phyloP scores from a whole-genome alignment of 2,888 invertebrate species.

The Camponotus fellah region DNA sequence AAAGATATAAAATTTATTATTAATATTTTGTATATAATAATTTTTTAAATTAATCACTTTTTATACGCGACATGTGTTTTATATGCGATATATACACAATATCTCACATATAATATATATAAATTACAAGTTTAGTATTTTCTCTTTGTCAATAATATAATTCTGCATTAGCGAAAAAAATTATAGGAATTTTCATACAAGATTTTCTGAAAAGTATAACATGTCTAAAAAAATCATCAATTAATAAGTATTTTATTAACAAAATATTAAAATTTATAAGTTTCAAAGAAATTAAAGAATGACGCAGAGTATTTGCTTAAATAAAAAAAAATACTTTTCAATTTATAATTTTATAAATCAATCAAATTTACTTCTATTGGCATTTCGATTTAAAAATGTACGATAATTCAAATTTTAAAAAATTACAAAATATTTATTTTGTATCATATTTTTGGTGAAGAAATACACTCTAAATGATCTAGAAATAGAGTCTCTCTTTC shows the following conservation, averaged over 20 bases:
- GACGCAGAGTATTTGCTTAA: background rate
- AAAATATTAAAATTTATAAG: background rate
- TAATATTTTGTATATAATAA: background rate
- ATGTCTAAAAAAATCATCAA: background rate
- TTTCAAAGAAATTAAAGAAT: background rate
- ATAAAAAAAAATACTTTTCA: background rate
- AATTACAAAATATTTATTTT: background rate
- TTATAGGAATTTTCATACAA: background rate
- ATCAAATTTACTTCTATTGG: background rate
- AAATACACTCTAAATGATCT: background rate
- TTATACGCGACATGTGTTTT: too few species aligned
- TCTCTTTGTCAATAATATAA: background rate
- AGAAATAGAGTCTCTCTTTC: background rate
- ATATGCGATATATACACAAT: background rate
- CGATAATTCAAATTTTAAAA: background rate
- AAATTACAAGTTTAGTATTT: background rate
- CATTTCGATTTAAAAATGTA: background rate
- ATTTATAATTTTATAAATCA: background rate
- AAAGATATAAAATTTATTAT: slow-evolving; percentile 7
- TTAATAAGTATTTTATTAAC: background rate
- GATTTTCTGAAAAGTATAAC: background rate
- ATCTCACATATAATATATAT: too few species aligned
- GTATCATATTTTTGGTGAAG: background rate
- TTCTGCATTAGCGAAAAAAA: background rate
- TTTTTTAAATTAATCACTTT: background rate